These are phyloP conservation scores for Peucedramus taeniatus DNA, from an alignment of 2,113 vertebrate species.

Conservation along the genomic window DNA sequence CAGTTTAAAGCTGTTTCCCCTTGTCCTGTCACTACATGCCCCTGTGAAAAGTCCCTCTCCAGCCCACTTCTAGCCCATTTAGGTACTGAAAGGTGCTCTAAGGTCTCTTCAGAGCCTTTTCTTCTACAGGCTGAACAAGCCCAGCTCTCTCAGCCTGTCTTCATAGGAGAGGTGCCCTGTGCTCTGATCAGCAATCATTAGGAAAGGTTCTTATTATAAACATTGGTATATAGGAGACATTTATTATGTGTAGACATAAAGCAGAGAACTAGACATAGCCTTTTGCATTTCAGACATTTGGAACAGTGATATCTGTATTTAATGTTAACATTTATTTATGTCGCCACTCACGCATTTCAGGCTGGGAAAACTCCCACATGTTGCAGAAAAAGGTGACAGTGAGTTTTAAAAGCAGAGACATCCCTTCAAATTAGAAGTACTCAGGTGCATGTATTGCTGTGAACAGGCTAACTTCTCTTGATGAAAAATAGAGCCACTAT, in stretches of 20 bases:
- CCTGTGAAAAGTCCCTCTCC: not conserved
- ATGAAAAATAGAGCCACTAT: conserved; percentile 2
- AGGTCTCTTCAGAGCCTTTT: not conserved
- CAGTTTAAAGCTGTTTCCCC: not conserved
- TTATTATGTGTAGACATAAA: not conserved
- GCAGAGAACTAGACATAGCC: not conserved
- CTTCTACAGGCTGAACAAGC: not conserved
- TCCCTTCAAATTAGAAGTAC: not conserved
- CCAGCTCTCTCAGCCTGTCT: not conserved
- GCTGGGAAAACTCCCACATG: not conserved
- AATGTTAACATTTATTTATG: conserved; percentile 1
- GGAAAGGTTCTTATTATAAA: not conserved
- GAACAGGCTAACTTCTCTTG: conserved; percentile 16
- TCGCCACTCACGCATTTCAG: not conserved
- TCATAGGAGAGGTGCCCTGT: not conserved
- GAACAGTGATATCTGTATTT: not conserved
- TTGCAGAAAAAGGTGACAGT: not conserved
- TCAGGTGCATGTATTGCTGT: not conserved
- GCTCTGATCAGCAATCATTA: not conserved
- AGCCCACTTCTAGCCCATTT: not conserved
- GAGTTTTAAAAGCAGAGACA: not conserved
- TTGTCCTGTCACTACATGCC: not conserved
- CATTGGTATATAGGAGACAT: not conserved
- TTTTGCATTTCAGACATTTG: not conserved
- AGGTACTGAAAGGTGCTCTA: not conserved